phyloP scores from a whole-genome alignment of 2,113 vertebrate species.

The Eulemur macaco region DNA sequence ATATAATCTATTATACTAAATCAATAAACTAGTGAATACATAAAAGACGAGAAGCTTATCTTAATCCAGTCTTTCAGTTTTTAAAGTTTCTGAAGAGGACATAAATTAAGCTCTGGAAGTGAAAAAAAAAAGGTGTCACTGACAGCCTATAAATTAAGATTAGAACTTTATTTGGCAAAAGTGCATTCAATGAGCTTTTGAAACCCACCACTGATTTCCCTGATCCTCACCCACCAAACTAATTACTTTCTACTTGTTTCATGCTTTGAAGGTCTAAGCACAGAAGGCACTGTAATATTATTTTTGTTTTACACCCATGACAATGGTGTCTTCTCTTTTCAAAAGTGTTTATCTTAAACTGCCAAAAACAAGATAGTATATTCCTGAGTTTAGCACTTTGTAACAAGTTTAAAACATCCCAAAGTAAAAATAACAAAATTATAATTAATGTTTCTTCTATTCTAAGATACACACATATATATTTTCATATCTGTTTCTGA shows the following conservation, averaged over 20 bases:
- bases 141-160: neutral
- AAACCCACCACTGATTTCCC: neutral
- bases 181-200: neutral
- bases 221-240: neutral
- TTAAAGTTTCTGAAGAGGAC: conserved; percentile 28
- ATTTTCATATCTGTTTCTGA: conserved; percentile 30
- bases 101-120: neutral
- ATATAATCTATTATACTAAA: conserved; percentile 39
- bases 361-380: neutral
- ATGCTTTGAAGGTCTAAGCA: conserved; percentile 39
- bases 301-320: neutral
- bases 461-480: neutral
- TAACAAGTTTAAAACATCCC: conserved; percentile 13
- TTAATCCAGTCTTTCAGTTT: conserved; percentile 18
- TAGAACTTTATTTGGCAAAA: conserved; percentile 31
- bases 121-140: neutral
- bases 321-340: neutral
- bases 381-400: conserved; percentile 16
- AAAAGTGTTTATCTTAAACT: conserved; percentile 16
- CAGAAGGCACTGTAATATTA: neutral
- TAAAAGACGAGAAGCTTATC: neutral
- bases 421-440: conserved; percentile 11
- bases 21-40: conserved; percentile 41
- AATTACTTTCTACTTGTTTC: neutral
- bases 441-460: conserved; percentile 5